These are phyloP conservation scores for Triplophysa dalaica DNA, from an alignment of 2,113 vertebrate species.

Conservation along the genomic window DNA sequence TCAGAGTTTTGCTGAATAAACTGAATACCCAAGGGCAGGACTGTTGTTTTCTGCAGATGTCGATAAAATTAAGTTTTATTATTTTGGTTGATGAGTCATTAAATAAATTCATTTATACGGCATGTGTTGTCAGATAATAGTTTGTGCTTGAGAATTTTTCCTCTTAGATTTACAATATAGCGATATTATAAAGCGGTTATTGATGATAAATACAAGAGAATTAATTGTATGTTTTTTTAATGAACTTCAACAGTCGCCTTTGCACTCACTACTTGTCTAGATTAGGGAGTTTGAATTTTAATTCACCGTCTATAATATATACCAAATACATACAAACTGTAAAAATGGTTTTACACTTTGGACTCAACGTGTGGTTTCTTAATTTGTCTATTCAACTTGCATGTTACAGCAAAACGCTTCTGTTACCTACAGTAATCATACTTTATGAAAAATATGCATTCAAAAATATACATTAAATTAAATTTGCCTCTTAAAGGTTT, in stretches of 20 bases:
- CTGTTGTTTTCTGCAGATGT: too few species aligned
- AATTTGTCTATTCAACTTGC: too few species aligned
- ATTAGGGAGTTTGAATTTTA: neutral
- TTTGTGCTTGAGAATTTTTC: conserved; percentile 1
- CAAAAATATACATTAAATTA: neutral
- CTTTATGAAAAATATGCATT: neutral
- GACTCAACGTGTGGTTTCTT: too few species aligned
- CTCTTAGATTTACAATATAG: conserved; percentile 4
- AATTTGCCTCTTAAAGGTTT: neutral
- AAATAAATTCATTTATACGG: too few species aligned
- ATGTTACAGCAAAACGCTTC: neutral
- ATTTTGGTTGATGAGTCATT: conserved; percentile 1
- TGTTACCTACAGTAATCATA: neutral
- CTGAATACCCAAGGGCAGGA: too few species aligned
- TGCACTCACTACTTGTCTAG: neutral
- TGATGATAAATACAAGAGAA: conserved; percentile 12
- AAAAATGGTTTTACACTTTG: too few species aligned
- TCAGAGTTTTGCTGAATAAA: too few species aligned
- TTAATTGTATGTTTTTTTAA: neutral
- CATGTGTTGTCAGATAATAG: conserved; percentile 51
- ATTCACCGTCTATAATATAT: too few species aligned
- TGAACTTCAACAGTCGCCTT: neutral
- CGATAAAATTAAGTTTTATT: too few species aligned
- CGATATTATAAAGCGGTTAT: conserved; percentile 25
- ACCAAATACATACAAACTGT: too few species aligned